Percentiles rank a stretch among this genome's conserved stretches.
Evolutionary conservation across 2,888 invertebrate species (phyloP).

Genomic region (Rhyacophila evoluta): DNA sequence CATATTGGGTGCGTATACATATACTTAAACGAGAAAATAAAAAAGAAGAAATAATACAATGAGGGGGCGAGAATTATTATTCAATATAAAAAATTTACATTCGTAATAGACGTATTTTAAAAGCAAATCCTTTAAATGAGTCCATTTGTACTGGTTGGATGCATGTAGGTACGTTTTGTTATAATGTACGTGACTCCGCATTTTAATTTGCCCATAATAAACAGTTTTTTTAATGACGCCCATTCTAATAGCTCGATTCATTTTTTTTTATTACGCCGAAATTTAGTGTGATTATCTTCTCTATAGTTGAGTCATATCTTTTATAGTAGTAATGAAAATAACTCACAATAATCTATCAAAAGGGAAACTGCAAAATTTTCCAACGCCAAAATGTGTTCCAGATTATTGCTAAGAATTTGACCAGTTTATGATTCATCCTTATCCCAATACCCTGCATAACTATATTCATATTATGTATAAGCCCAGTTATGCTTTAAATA

Average conservation of each 20-base stretch:
- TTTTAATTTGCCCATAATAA: conserved; percentile 66
- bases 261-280: conserved; percentile 30
- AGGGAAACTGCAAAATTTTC: too few species aligned
- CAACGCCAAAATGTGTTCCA: too few species aligned
- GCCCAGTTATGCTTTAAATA: too few species aligned
- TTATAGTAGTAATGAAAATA: too few species aligned
- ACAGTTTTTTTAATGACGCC: conserved; percentile 50
- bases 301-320: neutral
- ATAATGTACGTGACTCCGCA: conserved; percentile 69
- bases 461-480: too few species aligned
- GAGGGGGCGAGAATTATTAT: conserved; percentile 38
- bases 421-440: too few species aligned
- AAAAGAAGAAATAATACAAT: neutral
- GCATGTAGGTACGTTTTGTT: conserved; percentile 50
- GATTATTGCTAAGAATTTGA: too few species aligned
- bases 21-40: conserved; percentile 27
- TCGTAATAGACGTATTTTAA: conserved; percentile 46
- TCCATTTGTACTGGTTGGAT: conserved; percentile 47
- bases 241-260: conserved; percentile 48
- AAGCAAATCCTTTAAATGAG: conserved; percentile 45
- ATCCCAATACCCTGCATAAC: too few species aligned
- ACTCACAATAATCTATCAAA: too few species aligned
- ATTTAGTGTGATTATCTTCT: neutral
- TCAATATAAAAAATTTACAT: conserved; percentile 47
- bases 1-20: neutral